Base-by-base conservation (phyloP, 2,797 vertebrate species). In the Hoplostethus atlanticus region DNA sequence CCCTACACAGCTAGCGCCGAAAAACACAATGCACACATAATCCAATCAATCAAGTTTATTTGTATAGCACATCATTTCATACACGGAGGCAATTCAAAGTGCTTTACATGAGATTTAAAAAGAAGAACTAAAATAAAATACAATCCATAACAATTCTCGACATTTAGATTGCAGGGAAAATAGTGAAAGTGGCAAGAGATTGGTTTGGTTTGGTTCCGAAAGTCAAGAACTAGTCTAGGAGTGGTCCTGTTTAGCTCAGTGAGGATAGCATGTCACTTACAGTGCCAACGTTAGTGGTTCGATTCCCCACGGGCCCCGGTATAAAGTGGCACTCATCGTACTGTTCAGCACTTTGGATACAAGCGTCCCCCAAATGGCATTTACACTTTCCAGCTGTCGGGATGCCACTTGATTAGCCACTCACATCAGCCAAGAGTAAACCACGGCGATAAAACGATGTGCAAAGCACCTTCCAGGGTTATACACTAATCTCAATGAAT, bases 341-440 rank as follows among this genome's bases (percentile, higher is more conserved):
- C 58, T 54, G 15, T 50, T 36, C 8, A 4, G 28, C 34, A 54
- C 36, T 73, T 58, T 71, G 61, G 64, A 68, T 50, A 25, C 40
- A 71, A 80, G 59, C 65, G 51, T 59, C 31, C 38, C 46, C 55
- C 11, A 34, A 76, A 84, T 62, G 73, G 40, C 52, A 55, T 28
- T 1, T 60, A 46, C 25, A 71, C 59, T 66, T 73, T 62, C 48
- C n/a, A 73, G 63, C 69, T 60, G 64, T 56, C 53, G 64, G 25
- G 31, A 54, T 54, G 51, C 17, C 38, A 67, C n/a, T 34, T 56
- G 52, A 66, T 66, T 66, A 66, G 64, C 53, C 42, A 6, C 28
- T 46, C 51, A 55, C 52, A 47, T 44, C 52, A 47, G 42, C 52
- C 52, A 47, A 56, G 52, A 55, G 21, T 34, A 38, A 65, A 25